These are phyloP conservation scores for Xestia c-nigrum DNA, from an alignment of 2,888 invertebrate genomes.

Conservation along the genomic window DNA sequence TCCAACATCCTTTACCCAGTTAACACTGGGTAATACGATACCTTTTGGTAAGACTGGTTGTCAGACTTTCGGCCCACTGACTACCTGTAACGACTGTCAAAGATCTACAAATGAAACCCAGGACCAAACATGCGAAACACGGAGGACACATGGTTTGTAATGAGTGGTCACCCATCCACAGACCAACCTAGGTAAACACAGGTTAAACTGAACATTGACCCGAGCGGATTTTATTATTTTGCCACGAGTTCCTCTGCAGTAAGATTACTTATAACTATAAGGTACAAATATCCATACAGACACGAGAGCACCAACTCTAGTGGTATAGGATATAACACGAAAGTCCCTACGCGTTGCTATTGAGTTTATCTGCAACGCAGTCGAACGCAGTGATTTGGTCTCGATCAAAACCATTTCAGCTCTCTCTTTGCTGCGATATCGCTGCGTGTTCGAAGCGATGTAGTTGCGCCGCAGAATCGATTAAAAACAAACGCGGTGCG, in stretches of 20 bases:
- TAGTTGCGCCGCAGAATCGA: slow-evolving; percentile 29
- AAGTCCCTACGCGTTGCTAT: not conserved
- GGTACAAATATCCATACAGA: not conserved
- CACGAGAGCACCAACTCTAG: not conserved
- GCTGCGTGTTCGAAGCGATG: slow-evolving; percentile 41
- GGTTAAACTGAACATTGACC: not conserved
- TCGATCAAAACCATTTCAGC: slow-evolving; percentile 33
- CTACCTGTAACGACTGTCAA: not conserved
- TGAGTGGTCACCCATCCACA: not conserved
- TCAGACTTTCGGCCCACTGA: not conserved
- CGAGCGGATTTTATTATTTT: not conserved
- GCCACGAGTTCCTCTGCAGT: not conserved
- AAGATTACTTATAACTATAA: not conserved
- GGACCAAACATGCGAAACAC: not conserved
- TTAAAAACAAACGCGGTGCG: slow-evolving; percentile 41
- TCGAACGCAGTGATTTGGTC: slow-evolving; percentile 15
- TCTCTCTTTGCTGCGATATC: slow-evolving; percentile 11
- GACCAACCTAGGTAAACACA: not conserved
- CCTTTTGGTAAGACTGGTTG: not conserved
- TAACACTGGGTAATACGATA: not conserved
- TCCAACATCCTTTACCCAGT: not conserved
- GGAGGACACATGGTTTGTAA: not conserved
- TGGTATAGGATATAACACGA: not conserved
- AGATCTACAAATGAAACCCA: not conserved
- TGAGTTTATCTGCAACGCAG: not conserved